Evolutionary conservation across 2,888 invertebrate species (phyloP).

Genomic region (Synergus gifuensis): DNA sequence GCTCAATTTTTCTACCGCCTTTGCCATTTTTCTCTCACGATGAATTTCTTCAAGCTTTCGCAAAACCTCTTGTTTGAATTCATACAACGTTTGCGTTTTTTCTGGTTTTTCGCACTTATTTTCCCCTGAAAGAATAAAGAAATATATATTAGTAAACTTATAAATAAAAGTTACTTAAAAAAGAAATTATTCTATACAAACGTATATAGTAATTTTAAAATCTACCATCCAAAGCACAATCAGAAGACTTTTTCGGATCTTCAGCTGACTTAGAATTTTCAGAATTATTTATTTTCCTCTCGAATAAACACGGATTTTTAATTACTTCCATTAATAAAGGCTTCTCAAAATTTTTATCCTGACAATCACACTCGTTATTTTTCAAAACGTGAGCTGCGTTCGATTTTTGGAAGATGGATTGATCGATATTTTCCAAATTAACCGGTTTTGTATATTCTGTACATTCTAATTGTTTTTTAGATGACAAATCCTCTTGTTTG

Average conservation of each 20-base stretch:
- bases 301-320: neutral
- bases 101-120: neutral
- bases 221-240: neutral
- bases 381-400: neutral
- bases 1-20: constrained; percentile 8
- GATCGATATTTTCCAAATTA: neutral
- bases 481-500: neutral
- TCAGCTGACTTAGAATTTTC: neutral
- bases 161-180: neutral
- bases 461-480: neutral
- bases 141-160: neutral
- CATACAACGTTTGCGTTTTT: neutral
- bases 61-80: neutral
- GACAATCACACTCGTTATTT: neutral
- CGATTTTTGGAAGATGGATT: neutral
- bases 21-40: neutral
- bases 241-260: neutral
- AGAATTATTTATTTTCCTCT: neutral
- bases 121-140: neutral
- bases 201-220: neutral
- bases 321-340: neutral
- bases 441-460: neutral
- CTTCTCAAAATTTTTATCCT: neutral
- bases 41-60: neutral
- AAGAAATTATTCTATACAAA: neutral